phyloP scores from a whole-genome alignment of 2,888 invertebrate species.

The Phengaris arion region DNA sequence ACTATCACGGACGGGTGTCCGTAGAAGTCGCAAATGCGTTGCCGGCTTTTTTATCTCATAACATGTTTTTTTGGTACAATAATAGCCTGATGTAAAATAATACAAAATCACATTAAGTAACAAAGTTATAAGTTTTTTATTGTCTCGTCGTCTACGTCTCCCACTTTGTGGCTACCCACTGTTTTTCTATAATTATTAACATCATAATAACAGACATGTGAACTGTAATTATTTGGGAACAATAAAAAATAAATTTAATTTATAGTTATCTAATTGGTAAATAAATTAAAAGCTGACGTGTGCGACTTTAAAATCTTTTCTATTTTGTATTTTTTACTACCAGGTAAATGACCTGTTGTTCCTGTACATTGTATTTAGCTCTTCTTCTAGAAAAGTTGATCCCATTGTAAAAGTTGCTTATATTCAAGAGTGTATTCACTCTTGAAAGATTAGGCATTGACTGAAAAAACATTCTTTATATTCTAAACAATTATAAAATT shows the following conservation, averaged over 20 bases:
- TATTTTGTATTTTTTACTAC: neutral
- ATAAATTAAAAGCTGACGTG: neutral
- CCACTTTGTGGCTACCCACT: neutral
- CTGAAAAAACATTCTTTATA: too few relatives aligned
- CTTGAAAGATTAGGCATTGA: too few relatives aligned
- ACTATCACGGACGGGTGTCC: too few relatives aligned
- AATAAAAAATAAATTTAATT: conserved; percentile 24
- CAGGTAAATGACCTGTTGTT: neutral
- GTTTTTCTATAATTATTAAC: conserved; percentile 21
- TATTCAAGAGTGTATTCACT: too few relatives aligned
- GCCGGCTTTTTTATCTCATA: neutral
- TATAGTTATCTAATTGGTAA: conserved; percentile 23
- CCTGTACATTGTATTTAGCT: too few relatives aligned
- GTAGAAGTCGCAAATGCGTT: too few relatives aligned
- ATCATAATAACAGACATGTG: conserved; percentile 24
- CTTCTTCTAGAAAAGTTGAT: too few relatives aligned
- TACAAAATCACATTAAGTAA: neutral
- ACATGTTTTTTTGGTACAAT: neutral
- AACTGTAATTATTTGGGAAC: conserved; percentile 25
- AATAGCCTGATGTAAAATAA: neutral
- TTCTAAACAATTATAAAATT: too few relatives aligned
- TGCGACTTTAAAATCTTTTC: neutral
- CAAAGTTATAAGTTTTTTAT: neutral
- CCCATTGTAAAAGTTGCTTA: too few relatives aligned
- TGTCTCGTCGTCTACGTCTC: neutral